Conservation (phyloP, 2,797 vertebrate species). For the Distichodus sexfasciatus region DNA sequence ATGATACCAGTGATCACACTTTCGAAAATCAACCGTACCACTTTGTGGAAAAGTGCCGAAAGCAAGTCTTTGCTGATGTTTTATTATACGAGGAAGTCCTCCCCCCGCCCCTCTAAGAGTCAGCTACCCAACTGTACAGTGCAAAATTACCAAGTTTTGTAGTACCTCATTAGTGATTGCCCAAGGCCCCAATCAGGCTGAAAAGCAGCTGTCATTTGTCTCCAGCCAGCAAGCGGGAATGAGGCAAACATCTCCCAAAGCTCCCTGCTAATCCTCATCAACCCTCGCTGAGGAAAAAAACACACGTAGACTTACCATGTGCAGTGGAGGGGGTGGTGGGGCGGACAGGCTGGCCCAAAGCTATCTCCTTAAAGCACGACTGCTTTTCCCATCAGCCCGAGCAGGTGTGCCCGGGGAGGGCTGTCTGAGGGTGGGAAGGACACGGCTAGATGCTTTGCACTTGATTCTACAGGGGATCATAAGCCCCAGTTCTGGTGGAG, state of each 20-base stretch:
- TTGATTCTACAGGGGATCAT: slow-evolving; percentile 39
- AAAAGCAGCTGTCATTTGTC: slow-evolving; percentile 30
- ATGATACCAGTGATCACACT: no score
- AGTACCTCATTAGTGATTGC: slow-evolving; percentile 38
- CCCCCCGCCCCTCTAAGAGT: background rate
- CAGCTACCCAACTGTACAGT: background rate
- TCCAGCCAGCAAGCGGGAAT: background rate
- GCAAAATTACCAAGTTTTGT: slow-evolving; percentile 1
- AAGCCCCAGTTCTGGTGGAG: slow-evolving; percentile 8
- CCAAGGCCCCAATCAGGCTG: slow-evolving; percentile 37
- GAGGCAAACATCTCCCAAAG: slow-evolving; percentile 44
- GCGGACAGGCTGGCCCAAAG: slow-evolving; percentile 9
- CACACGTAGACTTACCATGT: slow-evolving; percentile 45
- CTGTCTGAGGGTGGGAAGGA: background rate
- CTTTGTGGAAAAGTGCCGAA: no score
- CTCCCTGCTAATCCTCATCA: slow-evolving; percentile 19
- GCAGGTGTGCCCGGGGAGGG: slow-evolving; percentile 50
- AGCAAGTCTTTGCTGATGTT: no score
- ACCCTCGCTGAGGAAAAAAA: slow-evolving; percentile 15
- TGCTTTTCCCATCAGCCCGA: slow-evolving; percentile 48
- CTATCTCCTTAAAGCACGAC: slow-evolving; percentile 25
- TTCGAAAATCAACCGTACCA: no score
- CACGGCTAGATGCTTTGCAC: slow-evolving; percentile 15
- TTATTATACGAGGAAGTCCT: no score
- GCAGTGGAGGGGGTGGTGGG: background rate